Conservation (phyloP, 2,113 vertebrate species). For the Orientallactaga bullata region DNA sequence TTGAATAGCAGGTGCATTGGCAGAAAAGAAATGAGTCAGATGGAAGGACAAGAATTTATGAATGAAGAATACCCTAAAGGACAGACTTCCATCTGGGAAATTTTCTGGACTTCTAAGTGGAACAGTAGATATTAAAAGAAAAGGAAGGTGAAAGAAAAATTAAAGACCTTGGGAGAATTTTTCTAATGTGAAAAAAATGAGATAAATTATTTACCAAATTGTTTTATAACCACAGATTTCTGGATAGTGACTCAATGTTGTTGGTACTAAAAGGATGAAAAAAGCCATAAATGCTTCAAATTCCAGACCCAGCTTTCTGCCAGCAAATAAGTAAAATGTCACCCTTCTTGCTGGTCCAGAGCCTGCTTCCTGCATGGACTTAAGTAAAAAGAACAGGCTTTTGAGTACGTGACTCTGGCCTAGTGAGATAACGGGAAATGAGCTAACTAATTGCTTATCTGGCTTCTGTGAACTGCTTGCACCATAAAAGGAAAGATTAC, state of each 20-base stretch:
- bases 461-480: no score
- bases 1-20: neutral
- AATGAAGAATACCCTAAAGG: neutral
- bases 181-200: neutral
- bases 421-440: no score
- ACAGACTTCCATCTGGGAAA: neutral
- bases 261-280: no score
- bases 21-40: neutral
- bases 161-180: neutral
- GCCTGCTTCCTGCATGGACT: no score
- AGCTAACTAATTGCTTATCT: no score
- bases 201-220: neutral
- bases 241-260: slow-evolving; percentile 24
- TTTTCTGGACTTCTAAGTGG: neutral
- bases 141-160: accelerated
- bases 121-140: neutral
- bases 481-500: no score
- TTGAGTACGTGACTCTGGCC: no score
- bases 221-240: neutral
- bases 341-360: no score
- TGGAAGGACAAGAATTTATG: neutral
- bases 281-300: no score
- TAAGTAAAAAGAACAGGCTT: no score
- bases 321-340: no score
- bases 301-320: no score